Base-by-base conservation (phyloP, 2,113 vertebrate species). In the Malurus elegans region DNA sequence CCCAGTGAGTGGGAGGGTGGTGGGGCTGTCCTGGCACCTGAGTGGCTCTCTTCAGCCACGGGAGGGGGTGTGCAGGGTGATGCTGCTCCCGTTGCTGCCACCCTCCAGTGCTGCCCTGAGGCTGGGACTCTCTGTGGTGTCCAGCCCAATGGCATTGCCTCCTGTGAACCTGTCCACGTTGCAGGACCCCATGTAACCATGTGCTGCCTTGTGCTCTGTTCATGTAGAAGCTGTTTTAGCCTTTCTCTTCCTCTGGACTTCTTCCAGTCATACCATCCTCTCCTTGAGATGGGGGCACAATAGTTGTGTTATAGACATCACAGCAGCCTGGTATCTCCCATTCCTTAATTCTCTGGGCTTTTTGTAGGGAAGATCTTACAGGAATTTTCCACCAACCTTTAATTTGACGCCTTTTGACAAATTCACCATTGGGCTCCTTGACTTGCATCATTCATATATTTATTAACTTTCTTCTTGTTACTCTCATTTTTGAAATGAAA, bases 181-280 rank as follows among this genome's bases (percentile, higher is more conserved):
- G 62, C 42, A 40, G 58, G 28, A 38, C 17, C 53, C 36, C n/a
- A 29, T 0, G 0, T 57, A 79, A 62, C 28, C 2, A 17, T 57
- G 36, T 57, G 44, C 40, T 76, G 31, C 40, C 26, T 20, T 25
- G 20, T 51, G 44, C 54, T 65, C 21, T 61, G 14, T 60, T 85
- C 36, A 50, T 65, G 5, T 17, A 25, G 56, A 74, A 93, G 56
- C 23, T 71, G 29, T 48, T 82, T 24, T 32, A 86, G 64, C 47
- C n/a, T 53, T 62, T 31, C 32, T 54, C 48, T 73, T 74, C 42
- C 20, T 62, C 47, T 74, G 57, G 58, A 34, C 16, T 38, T 57
- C 65, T 85, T 79, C 31, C 48, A 50, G 36, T 57, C 2, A 1
- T 61, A 78, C 47, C 4, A 1, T 48, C 67, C 38, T 36, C 40